Conservation (phyloP, 2,797 vertebrate genomes). For the Vespertilio murinus region DNA sequence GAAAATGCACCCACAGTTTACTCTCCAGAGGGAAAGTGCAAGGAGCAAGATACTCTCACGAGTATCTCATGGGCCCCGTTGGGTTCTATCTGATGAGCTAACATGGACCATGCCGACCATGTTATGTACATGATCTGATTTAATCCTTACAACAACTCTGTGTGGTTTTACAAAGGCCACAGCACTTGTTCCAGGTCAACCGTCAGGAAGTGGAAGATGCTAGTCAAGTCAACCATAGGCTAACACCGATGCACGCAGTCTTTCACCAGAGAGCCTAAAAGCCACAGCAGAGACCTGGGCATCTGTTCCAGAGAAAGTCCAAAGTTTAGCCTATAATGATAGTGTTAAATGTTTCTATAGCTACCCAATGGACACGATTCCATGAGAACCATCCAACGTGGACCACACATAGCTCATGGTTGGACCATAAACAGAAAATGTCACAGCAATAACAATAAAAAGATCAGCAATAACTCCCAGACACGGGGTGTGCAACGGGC, state of each 20-base stretch:
- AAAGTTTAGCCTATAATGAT: neutral
- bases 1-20: neutral
- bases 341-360: neutral
- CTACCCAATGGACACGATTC: neutral
- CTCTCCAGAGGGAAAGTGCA: neutral
- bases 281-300: neutral
- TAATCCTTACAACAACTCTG: neutral
- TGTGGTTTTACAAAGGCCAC: neutral
- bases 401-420: neutral
- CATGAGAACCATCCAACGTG: neutral
- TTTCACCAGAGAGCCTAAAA: too few species aligned
- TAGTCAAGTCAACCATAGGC: neutral
- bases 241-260: neutral
- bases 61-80: neutral
- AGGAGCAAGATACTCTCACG: neutral
- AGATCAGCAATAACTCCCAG: neutral
- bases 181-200: neutral
- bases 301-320: neutral
- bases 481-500: rapidly evolving
- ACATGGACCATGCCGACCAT: neutral
- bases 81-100: neutral
- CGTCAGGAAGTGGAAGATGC: neutral
- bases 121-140: neutral
- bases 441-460: neutral
- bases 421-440: neutral